Base-by-base conservation (phyloP, 2,888 invertebrate genomes). In the Harpalus rufipes region DNA sequence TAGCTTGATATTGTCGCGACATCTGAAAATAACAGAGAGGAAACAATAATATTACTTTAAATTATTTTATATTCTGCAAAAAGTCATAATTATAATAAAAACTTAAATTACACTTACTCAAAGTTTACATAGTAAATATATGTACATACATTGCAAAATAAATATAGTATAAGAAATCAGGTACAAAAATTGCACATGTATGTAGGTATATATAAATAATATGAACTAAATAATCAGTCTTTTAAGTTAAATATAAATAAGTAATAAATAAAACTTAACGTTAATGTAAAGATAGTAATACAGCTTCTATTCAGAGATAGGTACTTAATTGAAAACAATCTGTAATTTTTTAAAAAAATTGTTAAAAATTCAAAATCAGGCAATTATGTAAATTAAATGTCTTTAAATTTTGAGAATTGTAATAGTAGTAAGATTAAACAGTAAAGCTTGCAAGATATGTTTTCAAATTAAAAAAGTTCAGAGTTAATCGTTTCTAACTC, bases 181-280 rank as follows among this genome's bases (percentile, higher is more conserved):
- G 84, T 84, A 84, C 84, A 25, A 7, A 65, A 61, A 84, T 78
- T 78, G 84, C 84, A 84, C 58, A 83, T 63, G 84, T 84, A 84
- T 84, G 78, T 59, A 74, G 7, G 39, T 76, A 51, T 58, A 78
- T 80, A 80, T 80, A 61, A 80, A 80, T 41, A 79, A 79, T 21
- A 32, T 4, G 78, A 76, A 65, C 61, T 61, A 84, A 76, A 81
- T 74, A 76, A 78, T 84, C 84, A 84, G 84, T 84, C 84, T 78
- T 84, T 25, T 61, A 63, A 84, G 18, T 74, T 74, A 83, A 84
- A 61, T 65, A 84, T 84, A 84, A 78, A 76, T 84, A 65, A 78
- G 44, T 51, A 84, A 84, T 84, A 84, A 84, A 84, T 84, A 78
- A 83, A 41, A 44, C 58, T 41, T 83, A 83, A 82, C n/a, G 25